These are phyloP conservation scores for Diachasma alloeum DNA, from an alignment of 1,140 invertebrate genomes.

Conservation along the genomic window DNA sequence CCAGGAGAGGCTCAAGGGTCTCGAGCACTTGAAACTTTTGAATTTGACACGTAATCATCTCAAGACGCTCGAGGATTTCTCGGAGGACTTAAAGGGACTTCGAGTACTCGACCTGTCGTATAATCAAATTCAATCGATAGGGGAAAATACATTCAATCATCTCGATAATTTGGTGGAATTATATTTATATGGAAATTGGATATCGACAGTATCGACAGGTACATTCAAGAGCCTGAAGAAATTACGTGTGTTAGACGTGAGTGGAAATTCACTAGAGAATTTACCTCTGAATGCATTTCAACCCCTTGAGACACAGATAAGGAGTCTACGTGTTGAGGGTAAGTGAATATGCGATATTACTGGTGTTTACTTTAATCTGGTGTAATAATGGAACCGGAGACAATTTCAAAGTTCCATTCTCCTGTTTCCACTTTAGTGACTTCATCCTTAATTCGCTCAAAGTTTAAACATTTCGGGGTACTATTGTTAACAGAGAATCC, in stretches of 20 bases:
- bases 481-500: constrained; percentile 78
- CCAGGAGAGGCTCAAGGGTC: constrained; percentile 82
- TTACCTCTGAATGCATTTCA: constrained; percentile 79
- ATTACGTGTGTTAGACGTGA: constrained; percentile 81
- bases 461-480: neutral
- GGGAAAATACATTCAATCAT: constrained; percentile 78
- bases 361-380: constrained; percentile 51
- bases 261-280: constrained; percentile 83
- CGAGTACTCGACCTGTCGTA: constrained; percentile 83
- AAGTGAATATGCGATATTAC: constrained; percentile 43
- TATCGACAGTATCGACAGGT: constrained; percentile 79
- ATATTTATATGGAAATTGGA: constrained; percentile 83
- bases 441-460: neutral
- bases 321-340: constrained; percentile 81
- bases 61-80: constrained; percentile 84
- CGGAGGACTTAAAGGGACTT: constrained; percentile 77
- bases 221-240: constrained; percentile 82
- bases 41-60: constrained; percentile 86
- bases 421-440: neutral
- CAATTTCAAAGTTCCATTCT: neutral
- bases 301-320: constrained; percentile 82
- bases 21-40: constrained; percentile 74
- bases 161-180: constrained; percentile 78
- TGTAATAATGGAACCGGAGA: too few relatives aligned
- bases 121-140: constrained; percentile 82